Evolutionary conservation across 1,140 invertebrate genomes (phyloP).

Genomic region (Pogonomyrmex barbatus): DNA sequence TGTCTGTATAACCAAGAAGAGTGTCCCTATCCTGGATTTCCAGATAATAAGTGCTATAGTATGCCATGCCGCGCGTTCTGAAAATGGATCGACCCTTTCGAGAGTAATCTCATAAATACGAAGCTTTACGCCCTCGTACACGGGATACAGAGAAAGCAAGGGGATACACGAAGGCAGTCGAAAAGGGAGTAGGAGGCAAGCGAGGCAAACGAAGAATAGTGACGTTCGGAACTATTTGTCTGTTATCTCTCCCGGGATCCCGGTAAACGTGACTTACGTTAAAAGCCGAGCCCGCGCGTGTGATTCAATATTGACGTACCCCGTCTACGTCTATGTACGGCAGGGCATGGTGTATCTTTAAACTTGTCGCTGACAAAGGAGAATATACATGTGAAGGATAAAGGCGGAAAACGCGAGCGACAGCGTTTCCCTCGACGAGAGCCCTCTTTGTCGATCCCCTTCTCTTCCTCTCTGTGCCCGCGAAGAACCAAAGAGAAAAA

Average conservation of each 20-base stretch:
- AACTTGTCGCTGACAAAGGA: conserved; percentile 56
- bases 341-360: conserved; percentile 40
- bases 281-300: conserved; percentile 26
- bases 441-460: conserved; percentile 32
- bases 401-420: conserved; percentile 34
- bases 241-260: conserved; percentile 21
- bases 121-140: conserved; percentile 47
- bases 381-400: conserved; percentile 49
- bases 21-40: conserved; percentile 64
- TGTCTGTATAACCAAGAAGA: conserved; percentile 59
- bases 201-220: conserved; percentile 46
- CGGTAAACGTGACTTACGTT: conserved; percentile 55
- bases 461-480: background rate
- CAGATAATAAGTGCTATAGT: conserved; percentile 70
- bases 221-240: conserved; percentile 52
- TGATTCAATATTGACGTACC: conserved; percentile 56
- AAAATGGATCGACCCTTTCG: conserved; percentile 72
- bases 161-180: background rate
- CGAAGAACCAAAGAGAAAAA: background rate
- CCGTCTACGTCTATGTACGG: background rate
- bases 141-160: conserved; percentile 25
- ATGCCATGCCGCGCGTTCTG: conserved; percentile 59
- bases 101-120: conserved; percentile 72
- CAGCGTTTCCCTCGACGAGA: conserved; percentile 13
- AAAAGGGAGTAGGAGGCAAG: too few relatives aligned